Conservation (phyloP, 2,797 vertebrate species). For the Sphenopsis melanotis region DNA sequence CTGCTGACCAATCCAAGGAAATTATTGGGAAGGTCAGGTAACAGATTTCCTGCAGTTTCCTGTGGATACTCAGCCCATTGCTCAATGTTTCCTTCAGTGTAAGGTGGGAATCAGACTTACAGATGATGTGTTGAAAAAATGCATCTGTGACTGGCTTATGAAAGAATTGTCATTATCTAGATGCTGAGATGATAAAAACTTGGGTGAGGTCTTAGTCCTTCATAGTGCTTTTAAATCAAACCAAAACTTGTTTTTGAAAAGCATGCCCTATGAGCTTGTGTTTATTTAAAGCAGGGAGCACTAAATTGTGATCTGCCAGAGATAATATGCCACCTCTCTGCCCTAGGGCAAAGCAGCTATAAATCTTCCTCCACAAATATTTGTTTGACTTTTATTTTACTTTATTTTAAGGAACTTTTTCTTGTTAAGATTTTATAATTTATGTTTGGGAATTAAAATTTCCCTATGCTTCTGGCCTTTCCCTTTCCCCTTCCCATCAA, state of each 20-base stretch:
- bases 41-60: background rate
- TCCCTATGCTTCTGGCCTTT: background rate
- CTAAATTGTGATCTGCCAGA: background rate
- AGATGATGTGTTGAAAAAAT: background rate
- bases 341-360: background rate
- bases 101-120: background rate
- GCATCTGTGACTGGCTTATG: background rate
- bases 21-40: background rate
- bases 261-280: background rate
- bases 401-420: background rate
- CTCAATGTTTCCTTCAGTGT: background rate
- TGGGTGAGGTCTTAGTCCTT: background rate
- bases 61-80: background rate
- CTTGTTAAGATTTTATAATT: background rate
- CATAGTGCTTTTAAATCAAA: background rate
- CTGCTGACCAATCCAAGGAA: background rate
- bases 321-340: background rate
- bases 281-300: background rate
- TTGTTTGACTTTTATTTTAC: background rate
- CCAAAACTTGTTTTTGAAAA: background rate
- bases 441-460: background rate
- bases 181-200: background rate
- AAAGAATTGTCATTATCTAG: background rate
- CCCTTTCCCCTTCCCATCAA: background rate
- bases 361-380: background rate